Conservation (phyloP, 2,113 vertebrate genomes). For the Nerophis ophidion region DNA sequence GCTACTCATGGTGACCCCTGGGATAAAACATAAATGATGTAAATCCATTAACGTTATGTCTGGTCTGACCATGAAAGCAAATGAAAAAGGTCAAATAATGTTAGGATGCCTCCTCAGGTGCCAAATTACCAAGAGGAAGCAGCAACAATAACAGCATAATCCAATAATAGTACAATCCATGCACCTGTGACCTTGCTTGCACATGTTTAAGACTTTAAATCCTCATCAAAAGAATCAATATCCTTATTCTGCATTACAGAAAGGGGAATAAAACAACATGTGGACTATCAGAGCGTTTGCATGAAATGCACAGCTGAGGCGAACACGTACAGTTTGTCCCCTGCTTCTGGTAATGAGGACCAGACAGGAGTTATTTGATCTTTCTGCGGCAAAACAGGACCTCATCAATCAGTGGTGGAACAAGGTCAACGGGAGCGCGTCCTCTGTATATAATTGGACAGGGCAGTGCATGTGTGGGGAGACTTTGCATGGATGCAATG, state of each 20-base stretch:
- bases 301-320: background rate
- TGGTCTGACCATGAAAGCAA: slow-evolving; percentile 25
- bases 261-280: slow-evolving; percentile 7
- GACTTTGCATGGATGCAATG: slow-evolving; percentile 8
- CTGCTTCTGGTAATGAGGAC: slow-evolving; percentile 52
- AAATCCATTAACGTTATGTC: slow-evolving; percentile 17
- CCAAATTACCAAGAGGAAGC: slow-evolving; percentile 16
- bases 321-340: slow-evolving; percentile 22
- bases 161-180: slow-evolving; percentile 11
- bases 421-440: slow-evolving; percentile 55
- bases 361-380: slow-evolving; percentile 61
- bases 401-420: slow-evolving; percentile 61
- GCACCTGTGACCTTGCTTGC: slow-evolving; percentile 5
- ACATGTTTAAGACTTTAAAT: slow-evolving; percentile 1
- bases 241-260: slow-evolving; percentile 4
- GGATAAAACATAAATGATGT: too few species aligned
- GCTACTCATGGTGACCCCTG: too few species aligned
- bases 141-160: slow-evolving; percentile 10
- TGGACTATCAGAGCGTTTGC: slow-evolving; percentile 8
- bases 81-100: slow-evolving; percentile 15
- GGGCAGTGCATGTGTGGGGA: slow-evolving; percentile 29
- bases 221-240: slow-evolving; percentile 1
- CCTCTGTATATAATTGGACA: slow-evolving; percentile 56
- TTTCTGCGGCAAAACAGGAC: slow-evolving; percentile 49
- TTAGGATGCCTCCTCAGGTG: slow-evolving; percentile 16